These are phyloP conservation scores for Hephaestus fuliginosus DNA, from an alignment of 2,797 vertebrate genomes.

Conservation along the genomic window DNA sequence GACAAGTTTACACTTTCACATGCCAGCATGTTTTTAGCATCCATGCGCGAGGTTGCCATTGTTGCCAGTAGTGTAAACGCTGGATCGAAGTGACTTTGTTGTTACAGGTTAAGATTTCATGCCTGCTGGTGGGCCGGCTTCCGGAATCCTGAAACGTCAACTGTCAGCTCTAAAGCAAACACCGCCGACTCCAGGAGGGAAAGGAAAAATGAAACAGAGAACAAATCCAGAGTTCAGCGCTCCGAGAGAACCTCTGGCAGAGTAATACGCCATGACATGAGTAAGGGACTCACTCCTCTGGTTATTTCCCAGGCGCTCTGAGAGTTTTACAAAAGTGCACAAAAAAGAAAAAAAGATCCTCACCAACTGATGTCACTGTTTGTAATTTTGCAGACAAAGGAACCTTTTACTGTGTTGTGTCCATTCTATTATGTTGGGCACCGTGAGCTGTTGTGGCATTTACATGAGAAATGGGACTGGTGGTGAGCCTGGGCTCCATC, in stretches of 20 bases:
- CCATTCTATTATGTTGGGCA: slow-evolving; percentile 89
- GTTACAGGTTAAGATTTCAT: slow-evolving; percentile 83
- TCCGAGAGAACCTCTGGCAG: slow-evolving; percentile 67
- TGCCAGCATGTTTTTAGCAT: slow-evolving; percentile 44
- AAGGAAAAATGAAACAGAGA: slow-evolving; percentile 71
- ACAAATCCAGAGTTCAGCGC: slow-evolving; percentile 76
- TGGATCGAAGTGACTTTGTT: slow-evolving; percentile 71
- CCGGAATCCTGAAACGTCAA: slow-evolving; percentile 75
- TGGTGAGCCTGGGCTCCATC: slow-evolving; percentile 86
- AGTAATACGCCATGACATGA: slow-evolving; percentile 76
- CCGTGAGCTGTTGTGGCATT: slow-evolving; percentile 90
- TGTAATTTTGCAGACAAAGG: slow-evolving; percentile 91
- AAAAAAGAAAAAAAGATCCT: slow-evolving; percentile 59
- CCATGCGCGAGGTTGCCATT: slow-evolving; percentile 36
- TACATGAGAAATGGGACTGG: slow-evolving; percentile 92
- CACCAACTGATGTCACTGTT: slow-evolving; percentile 79
- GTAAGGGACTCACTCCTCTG: slow-evolving; percentile 72
- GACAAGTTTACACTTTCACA: slow-evolving; percentile 44
- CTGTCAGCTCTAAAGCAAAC: slow-evolving; percentile 83
- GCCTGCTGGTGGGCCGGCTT: slow-evolving; percentile 76
- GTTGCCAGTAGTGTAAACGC: slow-evolving; percentile 56
- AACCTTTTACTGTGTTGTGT: slow-evolving; percentile 88
- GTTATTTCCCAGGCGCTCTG: slow-evolving; percentile 77
- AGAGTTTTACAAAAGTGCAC: slow-evolving; percentile 64
- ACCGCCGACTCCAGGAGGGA: slow-evolving; percentile 65